Evolutionary conservation across 2,888 invertebrate genomes (phyloP).

Genomic region (Hydrotaea cyrtoneurina): DNA sequence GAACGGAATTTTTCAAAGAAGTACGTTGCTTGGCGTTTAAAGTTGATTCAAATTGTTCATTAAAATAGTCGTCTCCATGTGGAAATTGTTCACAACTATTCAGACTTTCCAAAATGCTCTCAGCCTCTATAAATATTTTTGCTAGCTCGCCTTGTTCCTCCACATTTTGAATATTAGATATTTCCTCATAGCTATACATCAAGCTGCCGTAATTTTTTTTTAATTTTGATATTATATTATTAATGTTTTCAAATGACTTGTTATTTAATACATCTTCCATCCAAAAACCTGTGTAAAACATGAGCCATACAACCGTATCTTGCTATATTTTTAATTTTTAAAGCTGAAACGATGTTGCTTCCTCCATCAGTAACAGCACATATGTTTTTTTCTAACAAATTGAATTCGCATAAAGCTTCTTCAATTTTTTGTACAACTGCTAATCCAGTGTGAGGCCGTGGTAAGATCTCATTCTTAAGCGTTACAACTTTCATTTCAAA

Average conservation of each 20-base stretch:
- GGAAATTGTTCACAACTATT: background rate
- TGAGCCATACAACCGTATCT: background rate
- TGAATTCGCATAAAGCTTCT: background rate
- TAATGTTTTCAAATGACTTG: background rate
- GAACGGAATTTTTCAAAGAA: too few relatives aligned
- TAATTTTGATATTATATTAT: background rate
- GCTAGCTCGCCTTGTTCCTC: background rate
- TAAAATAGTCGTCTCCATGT: slow-evolving; percentile 6
- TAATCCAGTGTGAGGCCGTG: background rate
- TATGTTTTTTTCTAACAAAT: background rate
- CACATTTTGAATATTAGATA: slow-evolving; percentile 20
- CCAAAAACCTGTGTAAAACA: slow-evolving; percentile 12
- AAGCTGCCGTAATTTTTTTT: slow-evolving; percentile 10
- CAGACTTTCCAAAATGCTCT: background rate
- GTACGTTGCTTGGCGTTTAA: background rate
- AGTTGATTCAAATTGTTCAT: background rate
- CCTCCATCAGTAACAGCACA: background rate
- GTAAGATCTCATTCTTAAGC: slow-evolving; percentile 9
- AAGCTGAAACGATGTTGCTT: background rate
- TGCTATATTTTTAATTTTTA: background rate
- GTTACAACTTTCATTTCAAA: slow-evolving; percentile 17
- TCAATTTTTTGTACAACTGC: background rate
- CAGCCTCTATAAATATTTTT: background rate
- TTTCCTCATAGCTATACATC: slow-evolving; percentile 26
- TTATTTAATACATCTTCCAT: slow-evolving; percentile 5